Base-by-base conservation (phyloP, 1,140 invertebrate genomes). In the Phthorimaea operculella region DNA sequence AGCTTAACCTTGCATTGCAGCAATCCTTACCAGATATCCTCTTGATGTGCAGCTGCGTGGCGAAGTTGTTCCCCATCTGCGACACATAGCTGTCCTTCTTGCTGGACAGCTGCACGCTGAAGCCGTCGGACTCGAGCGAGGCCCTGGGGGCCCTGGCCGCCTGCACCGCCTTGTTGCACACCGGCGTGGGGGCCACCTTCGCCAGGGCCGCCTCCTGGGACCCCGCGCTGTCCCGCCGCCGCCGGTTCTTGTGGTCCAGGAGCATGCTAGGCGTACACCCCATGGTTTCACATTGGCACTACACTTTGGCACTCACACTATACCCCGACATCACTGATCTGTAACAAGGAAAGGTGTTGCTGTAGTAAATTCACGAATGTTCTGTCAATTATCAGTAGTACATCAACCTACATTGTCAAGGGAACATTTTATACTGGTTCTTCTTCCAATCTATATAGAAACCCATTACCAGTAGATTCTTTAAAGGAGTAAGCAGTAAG, bases 251-350 rank as follows among this genome's bases (percentile, higher is more conserved):
- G 68, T 85, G 83, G 62, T 87, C 83, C 28, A 86, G 70, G 12
- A 87, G 69, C 83, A 87, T 85, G 63, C 85, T 87, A 54, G 85
- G 85, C 14, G 85, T 87, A 59, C 85, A 87, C 54, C 85, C 85
- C 85, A 87, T 86, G 45, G 56, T 69, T 57, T 68, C 62, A 70
- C 68, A 68, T 75, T 69, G 66, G 68, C 68, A 78, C 76, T 82
- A 77, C 80, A 80, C 77, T 76, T 76, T 79, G 70, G 68, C 79
- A 80, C 78, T 69, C 50, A 58, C 77, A 84, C 76, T 72, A 45
- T 21, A 51, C 52, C 72, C 73, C 63, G 57, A 17, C 59, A 60
- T 53, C 74, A 74, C 72, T 54, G 51, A 66, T 62, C 79, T 83
- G 74, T 2, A 80, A 83, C 63, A 74, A 76, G 17, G 34, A 48